phyloP scores from a whole-genome alignment of 2,888 invertebrate species.

The Diabrotica balteata region DNA sequence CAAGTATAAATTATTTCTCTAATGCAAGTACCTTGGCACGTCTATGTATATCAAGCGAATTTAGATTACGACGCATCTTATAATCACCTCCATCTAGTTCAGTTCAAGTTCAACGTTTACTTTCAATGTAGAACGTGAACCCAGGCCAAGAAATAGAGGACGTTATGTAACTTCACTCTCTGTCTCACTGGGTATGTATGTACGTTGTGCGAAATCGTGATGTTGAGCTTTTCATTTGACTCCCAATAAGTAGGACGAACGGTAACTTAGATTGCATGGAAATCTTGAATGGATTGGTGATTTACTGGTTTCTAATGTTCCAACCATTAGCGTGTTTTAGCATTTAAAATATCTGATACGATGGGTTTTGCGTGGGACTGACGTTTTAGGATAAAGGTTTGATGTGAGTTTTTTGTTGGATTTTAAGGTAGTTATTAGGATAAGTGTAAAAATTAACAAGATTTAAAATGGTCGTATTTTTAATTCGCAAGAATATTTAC shows the following conservation, averaged over 20 bases:
- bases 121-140: conserved; percentile 31
- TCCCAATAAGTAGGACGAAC: conserved; percentile 15
- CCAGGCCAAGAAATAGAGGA: conserved; percentile 6
- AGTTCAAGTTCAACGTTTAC: conserved; percentile 34
- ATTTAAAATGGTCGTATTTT: too few relatives aligned
- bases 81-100: conserved; percentile 27
- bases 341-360: too few relatives aligned
- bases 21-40: too few relatives aligned
- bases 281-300: conserved; percentile 5
- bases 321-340: too few relatives aligned
- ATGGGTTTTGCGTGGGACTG: too few relatives aligned
- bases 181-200: neutral
- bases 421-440: too few relatives aligned
- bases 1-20: too few relatives aligned
- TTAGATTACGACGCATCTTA: conserved; percentile 11
- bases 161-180: conserved; percentile 6
- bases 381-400: too few relatives aligned
- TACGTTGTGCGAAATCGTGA: conserved; percentile 16
- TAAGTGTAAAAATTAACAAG: too few relatives aligned
- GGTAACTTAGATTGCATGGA: conserved; percentile 17
- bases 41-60: neutral
- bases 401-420: too few relatives aligned
- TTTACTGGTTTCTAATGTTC: conserved; percentile 1
- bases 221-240: conserved; percentile 12
- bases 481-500: too few relatives aligned